phyloP scores from a whole-genome alignment of 2,888 invertebrate species.

The Parnassius orleans region DNA sequence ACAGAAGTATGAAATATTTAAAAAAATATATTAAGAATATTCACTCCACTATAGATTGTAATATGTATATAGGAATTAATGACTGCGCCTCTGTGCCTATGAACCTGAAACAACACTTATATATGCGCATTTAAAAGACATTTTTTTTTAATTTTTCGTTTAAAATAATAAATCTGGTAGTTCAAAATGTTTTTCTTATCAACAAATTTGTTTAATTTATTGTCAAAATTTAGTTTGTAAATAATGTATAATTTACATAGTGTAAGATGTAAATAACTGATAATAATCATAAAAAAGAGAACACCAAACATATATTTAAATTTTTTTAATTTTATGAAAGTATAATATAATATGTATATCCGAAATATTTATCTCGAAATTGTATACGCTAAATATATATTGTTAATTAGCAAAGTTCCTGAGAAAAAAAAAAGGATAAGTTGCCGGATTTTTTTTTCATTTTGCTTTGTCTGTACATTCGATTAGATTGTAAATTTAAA shows the following conservation, averaged over 20 bases:
- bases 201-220: neutral
- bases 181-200: neutral
- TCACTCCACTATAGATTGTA: conserved; percentile 37
- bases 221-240: conserved; percentile 25
- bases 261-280: conserved; percentile 25
- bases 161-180: neutral
- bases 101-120: conserved; percentile 62
- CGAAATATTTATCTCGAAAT: conserved; percentile 43
- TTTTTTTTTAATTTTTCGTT: conserved; percentile 1
- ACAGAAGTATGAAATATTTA: too few species aligned
- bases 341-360: conserved; percentile 34
- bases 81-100: conserved; percentile 77
- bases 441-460: conserved; percentile 6
- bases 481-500: conserved; percentile 7
- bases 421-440: conserved; percentile 17
- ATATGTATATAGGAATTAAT: conserved; percentile 39
- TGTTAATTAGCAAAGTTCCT: conserved; percentile 33
- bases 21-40: conserved; percentile 16
- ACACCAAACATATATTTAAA: conserved; percentile 43
- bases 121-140: neutral
- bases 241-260: conserved; percentile 26
- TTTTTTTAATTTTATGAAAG: conserved; percentile 68
- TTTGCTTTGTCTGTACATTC: conserved; percentile 13
- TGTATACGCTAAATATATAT: conserved; percentile 39
- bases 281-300: conserved; percentile 38